Evolutionary conservation across 2,888 invertebrate species (phyloP).

Genomic region (Trypoxylon attenuatum): DNA sequence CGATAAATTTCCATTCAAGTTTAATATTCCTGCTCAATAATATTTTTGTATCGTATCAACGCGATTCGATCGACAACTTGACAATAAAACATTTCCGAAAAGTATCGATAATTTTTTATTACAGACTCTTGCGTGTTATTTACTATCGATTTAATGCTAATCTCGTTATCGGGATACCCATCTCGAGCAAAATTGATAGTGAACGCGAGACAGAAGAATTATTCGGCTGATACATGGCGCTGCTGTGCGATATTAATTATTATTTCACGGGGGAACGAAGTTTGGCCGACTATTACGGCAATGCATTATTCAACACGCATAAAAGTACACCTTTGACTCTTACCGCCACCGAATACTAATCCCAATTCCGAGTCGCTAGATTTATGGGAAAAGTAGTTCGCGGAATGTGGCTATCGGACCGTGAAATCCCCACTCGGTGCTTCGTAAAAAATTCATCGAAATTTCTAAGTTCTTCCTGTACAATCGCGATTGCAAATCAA

Average conservation of each 20-base stretch:
- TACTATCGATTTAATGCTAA: background rate
- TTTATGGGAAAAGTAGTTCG: conserved; percentile 33
- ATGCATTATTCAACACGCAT: conserved; percentile 38
- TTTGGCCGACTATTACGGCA: background rate
- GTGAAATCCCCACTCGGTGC: background rate
- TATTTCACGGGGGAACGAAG: background rate
- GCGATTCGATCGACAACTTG: too few relatives aligned
- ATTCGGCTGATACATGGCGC: background rate
- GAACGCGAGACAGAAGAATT: background rate
- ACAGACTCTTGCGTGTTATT: too few relatives aligned
- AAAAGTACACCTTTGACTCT: conserved; percentile 27
- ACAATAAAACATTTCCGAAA: too few relatives aligned
- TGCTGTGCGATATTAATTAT: conserved; percentile 17
- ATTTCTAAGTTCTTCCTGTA: too few relatives aligned
- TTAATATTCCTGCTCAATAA: too few relatives aligned
- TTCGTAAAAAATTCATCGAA: too few relatives aligned
- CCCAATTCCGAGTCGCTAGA: conserved; percentile 13
- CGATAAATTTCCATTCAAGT: too few relatives aligned
- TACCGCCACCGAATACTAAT: conserved; percentile 17
- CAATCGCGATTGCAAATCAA: too few relatives aligned
- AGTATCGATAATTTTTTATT: too few relatives aligned
- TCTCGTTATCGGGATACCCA: background rate
- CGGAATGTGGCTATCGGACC: conserved; percentile 16
- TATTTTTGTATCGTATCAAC: too few relatives aligned
- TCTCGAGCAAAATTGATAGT: background rate